These are phyloP conservation scores for Misgurnus anguillicaudatus DNA, from an alignment of 2,113 vertebrate species.

Conservation along the genomic window DNA sequence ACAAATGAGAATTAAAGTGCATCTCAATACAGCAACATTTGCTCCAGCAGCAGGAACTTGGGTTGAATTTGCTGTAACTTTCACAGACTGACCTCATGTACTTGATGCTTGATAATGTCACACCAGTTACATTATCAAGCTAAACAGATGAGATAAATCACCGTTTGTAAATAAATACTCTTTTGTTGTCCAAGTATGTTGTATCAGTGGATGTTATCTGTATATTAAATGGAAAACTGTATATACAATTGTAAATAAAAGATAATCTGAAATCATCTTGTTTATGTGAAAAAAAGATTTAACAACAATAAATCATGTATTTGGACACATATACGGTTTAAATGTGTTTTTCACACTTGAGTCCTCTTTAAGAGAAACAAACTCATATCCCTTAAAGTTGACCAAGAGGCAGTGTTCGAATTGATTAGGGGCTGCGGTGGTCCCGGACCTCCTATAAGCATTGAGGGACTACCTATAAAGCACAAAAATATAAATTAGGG, in stretches of 20 bases:
- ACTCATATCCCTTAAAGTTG: no score
- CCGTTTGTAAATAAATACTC: neutral
- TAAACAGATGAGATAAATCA: neutral
- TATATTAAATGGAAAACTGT: constrained; percentile 39
- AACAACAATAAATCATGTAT: no score
- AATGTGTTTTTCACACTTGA: no score
- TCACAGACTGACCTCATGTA: constrained; percentile 12
- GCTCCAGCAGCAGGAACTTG: neutral
- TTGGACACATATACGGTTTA: no score
- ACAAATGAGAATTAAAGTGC: neutral
- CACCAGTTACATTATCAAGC: neutral
- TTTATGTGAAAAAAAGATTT: neutral
- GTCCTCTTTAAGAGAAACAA: no score
- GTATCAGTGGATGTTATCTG: constrained; percentile 26
- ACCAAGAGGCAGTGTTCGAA: no score
- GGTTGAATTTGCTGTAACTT: neutral
- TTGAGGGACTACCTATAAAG: no score
- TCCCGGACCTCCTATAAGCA: no score
- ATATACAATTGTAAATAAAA: constrained; percentile 53
- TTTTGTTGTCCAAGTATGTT: neutral
- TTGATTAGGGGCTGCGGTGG: no score
- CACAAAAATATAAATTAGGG: no score
- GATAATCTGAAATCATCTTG: constrained; percentile 5
- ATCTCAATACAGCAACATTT: constrained; percentile 2
- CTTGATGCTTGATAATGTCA: constrained; percentile 18